Base-by-base conservation (phyloP, 1,140 invertebrate genomes). In the Drosophila nannoptera region DNA sequence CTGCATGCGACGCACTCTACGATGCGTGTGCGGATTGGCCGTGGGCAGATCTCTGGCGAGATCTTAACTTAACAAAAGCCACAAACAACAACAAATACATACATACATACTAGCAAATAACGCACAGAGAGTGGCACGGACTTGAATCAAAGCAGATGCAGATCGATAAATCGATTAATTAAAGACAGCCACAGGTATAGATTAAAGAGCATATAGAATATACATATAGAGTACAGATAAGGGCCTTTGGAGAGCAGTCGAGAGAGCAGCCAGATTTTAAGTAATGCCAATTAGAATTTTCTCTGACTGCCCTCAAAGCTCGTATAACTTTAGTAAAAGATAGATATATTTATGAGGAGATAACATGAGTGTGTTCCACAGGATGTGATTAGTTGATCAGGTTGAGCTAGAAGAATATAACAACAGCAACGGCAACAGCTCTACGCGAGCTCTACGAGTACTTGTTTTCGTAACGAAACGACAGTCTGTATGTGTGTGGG, bases 91-190 rank as follows among this genome's bases (percentile, higher is more conserved):
- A 59, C 14, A 45, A 32, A 59, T 70, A 69, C 67, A 69, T 66
- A 70, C 62, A 77, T 82, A 82, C 80, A 84, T 82, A 82, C 78
- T 84, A 82, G 78, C 78, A 82, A 75, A 75, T 46, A 82, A 82
- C 80, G 73, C 78, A 82, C 83, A 82, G 65, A 69, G 80, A 73
- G 75, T 70, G 54, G 68, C 68, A 70, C n/a, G 73, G 78, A 65
- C 77, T 82, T 78, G 72, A 82, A 82, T 72, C 54, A 68, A 69
- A 75, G 74, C 78, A 75, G 78, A 75, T 60, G 64, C 78, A 78
- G 14, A 69, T 65, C 38, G 50, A 66, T 83, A 78, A 43, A 69
- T 65, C 38, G 50, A 66, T 83, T 72, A 63, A 38, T 70, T 22
- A 56, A 64, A 63, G 56, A 62, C 74, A 75, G 71, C 56, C 56